Conservation (phyloP, 37 sponge, comb jelly and placozoan genomes). For the Halichondria panicea region DNA sequence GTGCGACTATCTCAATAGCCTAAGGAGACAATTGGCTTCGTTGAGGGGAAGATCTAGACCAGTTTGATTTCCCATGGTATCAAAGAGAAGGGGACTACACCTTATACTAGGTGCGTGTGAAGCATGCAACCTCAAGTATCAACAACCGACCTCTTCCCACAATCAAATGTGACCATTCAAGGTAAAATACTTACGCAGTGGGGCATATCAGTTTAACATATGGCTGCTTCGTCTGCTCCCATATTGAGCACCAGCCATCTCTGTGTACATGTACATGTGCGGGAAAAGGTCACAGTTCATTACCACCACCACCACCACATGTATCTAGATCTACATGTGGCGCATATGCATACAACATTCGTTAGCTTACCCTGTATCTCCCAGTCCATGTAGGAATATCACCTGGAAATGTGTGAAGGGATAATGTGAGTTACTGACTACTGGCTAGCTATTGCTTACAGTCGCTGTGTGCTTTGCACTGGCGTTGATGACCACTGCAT, state of each 20-base stretch:
- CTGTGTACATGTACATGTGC: conserved; percentile 31
- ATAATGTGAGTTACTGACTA: not conserved
- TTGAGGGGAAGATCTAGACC: too few relatives aligned
- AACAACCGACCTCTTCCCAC: not conserved
- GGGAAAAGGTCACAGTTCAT: not conserved
- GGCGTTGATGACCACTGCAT: conserved; percentile 31
- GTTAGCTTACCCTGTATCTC: conserved; percentile 62
- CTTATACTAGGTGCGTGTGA: too few relatives aligned
- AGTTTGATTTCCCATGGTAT: too few relatives aligned
- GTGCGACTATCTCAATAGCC: too few relatives aligned
- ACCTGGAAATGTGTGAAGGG: conserved; percentile 14
- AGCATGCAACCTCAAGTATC: not conserved
- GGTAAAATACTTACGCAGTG: conserved; percentile 71
- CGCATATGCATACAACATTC: not conserved
- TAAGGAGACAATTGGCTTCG: too few relatives aligned
- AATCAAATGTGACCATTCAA: not conserved
- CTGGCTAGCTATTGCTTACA: conserved; percentile 17
- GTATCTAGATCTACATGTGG: not conserved
- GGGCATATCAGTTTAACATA: conserved; percentile 72
- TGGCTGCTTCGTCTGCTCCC: conserved; percentile 34
- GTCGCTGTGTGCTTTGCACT: conserved; percentile 64
- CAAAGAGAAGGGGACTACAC: too few relatives aligned
- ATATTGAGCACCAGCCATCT: conserved; percentile 63
- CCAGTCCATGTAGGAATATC: conserved; percentile 67
- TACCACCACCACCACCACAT: not conserved